Evolutionary conservation across 2,888 invertebrate species (phyloP).

Genomic region (Proisotoma minuta): DNA sequence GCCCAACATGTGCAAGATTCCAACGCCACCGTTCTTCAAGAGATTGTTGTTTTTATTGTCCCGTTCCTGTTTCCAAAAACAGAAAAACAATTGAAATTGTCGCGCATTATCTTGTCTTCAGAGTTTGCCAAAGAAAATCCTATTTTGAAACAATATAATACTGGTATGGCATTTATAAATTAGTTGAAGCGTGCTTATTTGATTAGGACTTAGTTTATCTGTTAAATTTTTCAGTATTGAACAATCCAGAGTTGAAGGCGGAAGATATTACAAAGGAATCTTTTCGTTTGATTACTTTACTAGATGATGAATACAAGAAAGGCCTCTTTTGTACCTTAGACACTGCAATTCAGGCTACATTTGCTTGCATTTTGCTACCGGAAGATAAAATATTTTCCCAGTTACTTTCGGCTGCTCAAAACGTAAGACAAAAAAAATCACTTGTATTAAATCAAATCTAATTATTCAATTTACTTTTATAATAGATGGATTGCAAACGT

Average conservation of each 20-base stretch:
- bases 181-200: no score
- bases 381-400: not conserved
- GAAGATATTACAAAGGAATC: slow-evolving; percentile 33
- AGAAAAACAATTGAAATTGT: slow-evolving; percentile 51
- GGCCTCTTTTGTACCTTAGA: not conserved
- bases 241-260: not conserved
- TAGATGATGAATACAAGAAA: not conserved
- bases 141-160: slow-evolving; percentile 48
- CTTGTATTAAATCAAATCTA: not conserved
- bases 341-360: not conserved
- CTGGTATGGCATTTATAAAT: no score
- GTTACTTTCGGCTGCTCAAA: not conserved
- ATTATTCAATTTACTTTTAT: not conserved
- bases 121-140: slow-evolving; percentile 53
- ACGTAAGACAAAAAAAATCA: not conserved
- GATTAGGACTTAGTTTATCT: no score
- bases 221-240: no score
- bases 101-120: slow-evolving; percentile 53
- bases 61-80: slow-evolving; percentile 62
- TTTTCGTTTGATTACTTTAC: slow-evolving; percentile 11
- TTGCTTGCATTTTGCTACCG: slow-evolving; percentile 6
- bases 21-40: not conserved
- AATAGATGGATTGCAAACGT: slow-evolving; percentile 6
- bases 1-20: slow-evolving; percentile 1
- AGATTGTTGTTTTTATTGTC: slow-evolving; percentile 58